A percentile compares a stretch with the other conserved stretches of the same genome.
Conservation (phyloP, 2,797 vertebrate genomes). For the Cyclura pinguis region DNA sequence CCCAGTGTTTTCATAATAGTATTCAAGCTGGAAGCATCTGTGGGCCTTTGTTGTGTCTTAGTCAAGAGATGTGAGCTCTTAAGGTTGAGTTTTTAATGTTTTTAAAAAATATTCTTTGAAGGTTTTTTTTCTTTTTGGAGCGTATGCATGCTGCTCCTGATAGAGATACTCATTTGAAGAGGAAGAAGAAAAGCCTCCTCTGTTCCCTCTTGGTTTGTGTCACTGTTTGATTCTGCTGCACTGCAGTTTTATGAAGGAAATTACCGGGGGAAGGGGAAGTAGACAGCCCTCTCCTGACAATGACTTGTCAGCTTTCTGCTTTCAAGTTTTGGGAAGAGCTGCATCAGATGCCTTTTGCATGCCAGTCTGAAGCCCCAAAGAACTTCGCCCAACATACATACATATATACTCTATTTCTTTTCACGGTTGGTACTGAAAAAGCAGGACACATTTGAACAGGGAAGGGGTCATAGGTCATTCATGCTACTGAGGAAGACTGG, state of each 20-base stretch:
- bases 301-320: constrained; percentile 70
- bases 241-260: constrained; percentile 71
- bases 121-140: rapidly evolving
- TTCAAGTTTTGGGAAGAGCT: constrained; percentile 56
- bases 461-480: not conserved
- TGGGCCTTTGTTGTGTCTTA: constrained; percentile 67
- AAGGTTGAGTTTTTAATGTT: constrained; percentile 62
- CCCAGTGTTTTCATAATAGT: constrained; percentile 60
- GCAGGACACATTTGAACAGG: not conserved
- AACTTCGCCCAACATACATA: no score
- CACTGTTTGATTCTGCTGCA: constrained; percentile 67
- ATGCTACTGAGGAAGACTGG: not conserved
- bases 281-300: constrained; percentile 70
- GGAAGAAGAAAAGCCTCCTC: constrained; percentile 48
- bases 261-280: constrained; percentile 64
- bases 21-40: constrained; percentile 66
- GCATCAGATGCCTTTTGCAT: constrained; percentile 46
- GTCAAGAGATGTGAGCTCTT: constrained; percentile 47
- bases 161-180: constrained; percentile 26
- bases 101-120: constrained; percentile 68
- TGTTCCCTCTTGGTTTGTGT: constrained; percentile 66
- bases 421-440: not conserved
- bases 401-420: constrained; percentile 22
- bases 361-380: constrained; percentile 46
- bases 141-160: constrained; percentile 44